Conservation (phyloP, 2,888 invertebrate species). For the Trichopoda pennipes region DNA sequence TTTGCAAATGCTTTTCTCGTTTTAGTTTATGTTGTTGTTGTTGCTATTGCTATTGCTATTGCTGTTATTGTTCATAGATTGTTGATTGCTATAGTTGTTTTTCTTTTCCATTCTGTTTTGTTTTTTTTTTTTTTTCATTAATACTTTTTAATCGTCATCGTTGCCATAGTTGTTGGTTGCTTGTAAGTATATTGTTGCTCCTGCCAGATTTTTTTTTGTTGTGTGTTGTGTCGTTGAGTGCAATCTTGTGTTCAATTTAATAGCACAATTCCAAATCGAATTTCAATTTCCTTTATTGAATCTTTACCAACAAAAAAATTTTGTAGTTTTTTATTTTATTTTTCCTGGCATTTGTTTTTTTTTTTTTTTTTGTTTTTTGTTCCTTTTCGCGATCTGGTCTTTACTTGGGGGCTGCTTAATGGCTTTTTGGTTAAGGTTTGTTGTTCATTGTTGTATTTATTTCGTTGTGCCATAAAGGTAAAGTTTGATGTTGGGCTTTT, state of each 20-base stretch:
- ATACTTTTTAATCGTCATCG: slow-evolving; percentile 3
- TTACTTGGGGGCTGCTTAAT: slow-evolving; percentile 49
- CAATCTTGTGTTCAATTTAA: slow-evolving; percentile 73
- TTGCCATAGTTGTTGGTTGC: slow-evolving; percentile 13
- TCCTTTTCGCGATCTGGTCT: slow-evolving; percentile 36
- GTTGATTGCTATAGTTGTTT: not conserved
- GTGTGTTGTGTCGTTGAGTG: slow-evolving; percentile 68
- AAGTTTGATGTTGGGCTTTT: slow-evolving; percentile 4
- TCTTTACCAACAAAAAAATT: slow-evolving; percentile 56
- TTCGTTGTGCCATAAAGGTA: slow-evolving; percentile 11
- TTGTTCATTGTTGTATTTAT: not conserved
- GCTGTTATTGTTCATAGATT: slow-evolving; percentile 26
- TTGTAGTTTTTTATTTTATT: slow-evolving; percentile 33
- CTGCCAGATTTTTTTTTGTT: slow-evolving; percentile 9
- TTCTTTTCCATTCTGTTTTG: too few relatives aligned
- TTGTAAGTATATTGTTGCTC: slow-evolving; percentile 21
- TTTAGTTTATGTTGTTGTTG: too few relatives aligned
- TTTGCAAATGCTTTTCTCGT: slow-evolving; percentile 16
- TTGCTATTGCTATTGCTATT: slow-evolving; percentile 24
- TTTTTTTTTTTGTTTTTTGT: too few relatives aligned
- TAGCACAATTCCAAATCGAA: slow-evolving; percentile 72
- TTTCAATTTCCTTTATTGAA: slow-evolving; percentile 71
- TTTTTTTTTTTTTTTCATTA: too few relatives aligned
- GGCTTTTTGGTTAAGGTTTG: slow-evolving; percentile 23
- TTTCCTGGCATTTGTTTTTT: not conserved